Evolutionary conservation across 2,888 invertebrate species (phyloP).

Genomic region (Phyllotreta striolata): DNA sequence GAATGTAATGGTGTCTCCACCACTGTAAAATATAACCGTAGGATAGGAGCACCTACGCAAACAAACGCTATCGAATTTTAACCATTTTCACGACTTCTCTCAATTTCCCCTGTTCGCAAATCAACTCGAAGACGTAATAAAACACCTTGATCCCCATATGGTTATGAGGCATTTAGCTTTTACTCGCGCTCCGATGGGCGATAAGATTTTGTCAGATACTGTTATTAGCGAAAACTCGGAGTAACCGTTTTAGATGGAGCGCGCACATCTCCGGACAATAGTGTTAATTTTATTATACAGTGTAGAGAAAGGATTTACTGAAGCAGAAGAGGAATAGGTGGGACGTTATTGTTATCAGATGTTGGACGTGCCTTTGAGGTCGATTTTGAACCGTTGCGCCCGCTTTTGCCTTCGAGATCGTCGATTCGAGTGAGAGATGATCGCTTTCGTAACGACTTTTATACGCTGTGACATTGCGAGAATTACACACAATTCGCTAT

Average conservation of each 20-base stretch:
- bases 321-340: conserved; percentile 26
- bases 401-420: neutral
- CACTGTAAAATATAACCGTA: conserved; percentile 1
- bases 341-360: conserved; percentile 28
- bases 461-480: too few relatives aligned
- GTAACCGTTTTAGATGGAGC: conserved; percentile 21
- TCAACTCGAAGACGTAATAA: conserved; percentile 17
- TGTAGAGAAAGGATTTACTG: conserved; percentile 27
- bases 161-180: conserved; percentile 26
- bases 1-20: neutral
- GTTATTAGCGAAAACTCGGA: conserved; percentile 28
- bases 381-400: conserved; percentile 23
- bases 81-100: conserved; percentile 19
- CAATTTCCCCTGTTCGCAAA: conserved; percentile 20
- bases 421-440: conserved; percentile 4
- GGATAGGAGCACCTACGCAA: conserved; percentile 1
- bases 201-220: conserved; percentile 29
- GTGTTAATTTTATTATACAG: conserved; percentile 32
- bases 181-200: conserved; percentile 19
- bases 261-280: conserved; percentile 20
- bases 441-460: conserved; percentile 3
- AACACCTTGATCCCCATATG: conserved; percentile 21
- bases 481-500: too few relatives aligned
- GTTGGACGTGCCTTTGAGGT: conserved; percentile 24
- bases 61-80: conserved; percentile 9